These are phyloP conservation scores for Mallotus villosus DNA, from an alignment of 2,797 vertebrate species.

Conservation along the genomic window DNA sequence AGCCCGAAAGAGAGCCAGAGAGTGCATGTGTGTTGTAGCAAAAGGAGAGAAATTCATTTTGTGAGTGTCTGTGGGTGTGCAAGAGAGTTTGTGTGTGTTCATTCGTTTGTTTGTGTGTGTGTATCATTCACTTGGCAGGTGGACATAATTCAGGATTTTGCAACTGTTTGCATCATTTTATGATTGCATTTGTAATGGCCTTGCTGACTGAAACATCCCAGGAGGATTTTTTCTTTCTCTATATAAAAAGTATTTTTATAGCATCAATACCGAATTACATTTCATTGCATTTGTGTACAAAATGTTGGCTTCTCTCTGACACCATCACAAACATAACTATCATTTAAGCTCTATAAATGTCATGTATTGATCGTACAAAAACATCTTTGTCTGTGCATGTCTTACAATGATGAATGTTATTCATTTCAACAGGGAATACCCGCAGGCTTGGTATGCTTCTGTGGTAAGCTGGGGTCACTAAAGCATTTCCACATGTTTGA, in stretches of 20 bases:
- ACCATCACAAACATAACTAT: no score
- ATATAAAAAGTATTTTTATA: background rate
- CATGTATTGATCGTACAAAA: background rate
- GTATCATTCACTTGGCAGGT: background rate
- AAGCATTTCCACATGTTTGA: no score
- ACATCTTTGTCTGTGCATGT: background rate
- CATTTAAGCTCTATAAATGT: no score
- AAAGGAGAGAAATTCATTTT: no score
- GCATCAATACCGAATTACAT: background rate
- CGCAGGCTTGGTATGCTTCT: background rate
- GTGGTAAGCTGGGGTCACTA: background rate
- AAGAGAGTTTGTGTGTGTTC: background rate
- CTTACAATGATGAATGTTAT: background rate
- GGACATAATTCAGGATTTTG: slow-evolving; percentile 32
- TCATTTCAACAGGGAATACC: background rate
- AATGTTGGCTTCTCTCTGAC: no score
- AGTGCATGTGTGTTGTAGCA: no score
- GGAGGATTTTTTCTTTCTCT: background rate
- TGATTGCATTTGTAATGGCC: slow-evolving; percentile 8
- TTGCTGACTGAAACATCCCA: slow-evolving; percentile 2
- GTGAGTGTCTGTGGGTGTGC: background rate
- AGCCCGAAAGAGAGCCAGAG: no score
- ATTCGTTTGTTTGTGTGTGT: background rate
- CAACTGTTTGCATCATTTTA: slow-evolving; percentile 50
- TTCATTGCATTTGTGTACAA: background rate